These are phyloP conservation scores for Falco berigora DNA, from an alignment of 2,797 vertebrate species.

Conservation along the genomic window DNA sequence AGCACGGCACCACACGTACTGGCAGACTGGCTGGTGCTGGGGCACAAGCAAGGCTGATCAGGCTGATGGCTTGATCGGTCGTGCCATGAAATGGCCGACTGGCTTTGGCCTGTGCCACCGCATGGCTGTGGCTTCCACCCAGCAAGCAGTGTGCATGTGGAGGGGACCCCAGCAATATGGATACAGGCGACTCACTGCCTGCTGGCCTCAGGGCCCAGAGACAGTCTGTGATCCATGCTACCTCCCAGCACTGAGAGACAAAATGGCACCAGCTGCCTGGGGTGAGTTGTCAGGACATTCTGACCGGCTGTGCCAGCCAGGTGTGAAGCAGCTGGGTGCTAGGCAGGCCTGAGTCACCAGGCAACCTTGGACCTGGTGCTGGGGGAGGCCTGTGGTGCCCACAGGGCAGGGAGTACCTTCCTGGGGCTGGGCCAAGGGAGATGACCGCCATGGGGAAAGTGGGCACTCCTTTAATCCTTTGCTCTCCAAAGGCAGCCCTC, in stretches of 20 bases:
- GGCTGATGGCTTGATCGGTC: neutral
- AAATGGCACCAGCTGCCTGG: neutral
- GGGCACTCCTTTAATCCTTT: neutral
- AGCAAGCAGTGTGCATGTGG: too few relatives aligned
- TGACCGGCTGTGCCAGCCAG: neutral
- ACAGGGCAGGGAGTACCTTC: rapidly evolving
- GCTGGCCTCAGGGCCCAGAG: neutral
- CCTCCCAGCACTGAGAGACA: neutral
- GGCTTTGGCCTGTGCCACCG: neutral
- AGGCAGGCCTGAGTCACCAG: neutral
- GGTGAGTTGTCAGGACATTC: too few relatives aligned
- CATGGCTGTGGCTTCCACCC: neutral
- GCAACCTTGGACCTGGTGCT: neutral
- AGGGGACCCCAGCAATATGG: neutral
- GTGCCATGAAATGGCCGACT: rapidly evolving
- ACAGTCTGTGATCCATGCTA: neutral
- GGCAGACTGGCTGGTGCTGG: neutral
- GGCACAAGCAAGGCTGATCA: neutral
- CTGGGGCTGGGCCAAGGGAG: rapidly evolving
- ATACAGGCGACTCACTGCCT: rapidly evolving
- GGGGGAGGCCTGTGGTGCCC: neutral
- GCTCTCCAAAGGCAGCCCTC: neutral
- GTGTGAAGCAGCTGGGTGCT: neutral
- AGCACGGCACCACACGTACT: rapidly evolving
- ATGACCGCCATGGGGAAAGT: too few relatives aligned